These are phyloP conservation scores for Echinometra lucunter DNA, from an alignment of 53 echinoderm and acorn worm genomes.

Conservation along the genomic window DNA sequence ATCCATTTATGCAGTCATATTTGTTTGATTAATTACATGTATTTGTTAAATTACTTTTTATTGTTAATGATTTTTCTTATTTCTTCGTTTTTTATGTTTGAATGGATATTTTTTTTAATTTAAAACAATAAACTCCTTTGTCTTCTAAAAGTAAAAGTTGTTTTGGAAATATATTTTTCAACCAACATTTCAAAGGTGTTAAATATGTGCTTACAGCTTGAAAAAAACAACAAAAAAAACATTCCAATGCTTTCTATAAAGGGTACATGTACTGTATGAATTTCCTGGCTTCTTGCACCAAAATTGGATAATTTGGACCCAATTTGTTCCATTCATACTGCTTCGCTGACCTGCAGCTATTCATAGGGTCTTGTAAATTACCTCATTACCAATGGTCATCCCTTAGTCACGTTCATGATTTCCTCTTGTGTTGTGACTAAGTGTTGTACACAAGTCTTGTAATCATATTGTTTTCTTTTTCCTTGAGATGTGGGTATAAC, in stretches of 20 bases:
- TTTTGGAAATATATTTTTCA: neutral
- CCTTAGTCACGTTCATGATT: neutral
- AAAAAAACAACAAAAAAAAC: too few species aligned
- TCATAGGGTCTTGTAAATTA: neutral
- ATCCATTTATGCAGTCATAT: too few species aligned
- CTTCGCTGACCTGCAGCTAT: constrained; percentile 5
- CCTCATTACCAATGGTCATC: neutral
- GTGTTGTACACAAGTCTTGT: neutral
- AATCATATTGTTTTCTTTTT: constrained; percentile 7
- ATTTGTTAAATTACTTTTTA: too few species aligned
- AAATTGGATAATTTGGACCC: neutral
- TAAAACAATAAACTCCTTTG: neutral
- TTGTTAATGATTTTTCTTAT: too few species aligned
- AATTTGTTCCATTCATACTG: neutral
- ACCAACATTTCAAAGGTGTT: neutral
- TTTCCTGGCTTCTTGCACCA: neutral
- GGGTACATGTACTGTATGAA: neutral
- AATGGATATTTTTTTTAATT: too few species aligned
- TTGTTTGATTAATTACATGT: neutral
- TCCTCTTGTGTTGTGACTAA: neutral
- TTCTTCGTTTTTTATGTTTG: too few species aligned
- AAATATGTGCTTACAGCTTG: neutral
- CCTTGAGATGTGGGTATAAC: too few species aligned
- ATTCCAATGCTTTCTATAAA: neutral
- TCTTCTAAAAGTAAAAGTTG: neutral